Evolutionary conservation across 1,140 invertebrate genomes (phyloP).

Genomic region (Euglossa dilemma): DNA sequence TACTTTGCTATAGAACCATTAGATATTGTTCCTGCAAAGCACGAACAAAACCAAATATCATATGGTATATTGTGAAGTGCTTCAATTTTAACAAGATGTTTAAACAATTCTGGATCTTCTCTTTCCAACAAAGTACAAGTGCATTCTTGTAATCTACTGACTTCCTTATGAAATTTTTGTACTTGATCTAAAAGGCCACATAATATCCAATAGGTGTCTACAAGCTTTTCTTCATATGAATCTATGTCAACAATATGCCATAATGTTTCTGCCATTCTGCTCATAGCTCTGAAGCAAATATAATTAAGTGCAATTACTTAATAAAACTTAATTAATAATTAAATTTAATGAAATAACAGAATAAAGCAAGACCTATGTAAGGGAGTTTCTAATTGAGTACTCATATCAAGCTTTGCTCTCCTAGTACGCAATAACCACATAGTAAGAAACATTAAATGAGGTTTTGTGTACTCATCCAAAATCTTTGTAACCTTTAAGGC

Average conservation of each 20-base stretch:
- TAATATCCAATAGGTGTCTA: slow-evolving; percentile 91
- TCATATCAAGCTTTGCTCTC: slow-evolving; percentile 85
- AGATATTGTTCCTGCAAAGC: slow-evolving; percentile 90
- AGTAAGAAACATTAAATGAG: slow-evolving; percentile 86
- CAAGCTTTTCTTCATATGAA: slow-evolving; percentile 74
- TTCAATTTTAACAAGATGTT: slow-evolving; percentile 84
- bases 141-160: slow-evolving; percentile 85
- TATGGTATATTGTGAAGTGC: slow-evolving; percentile 85
- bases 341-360: slow-evolving; percentile 12
- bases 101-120: slow-evolving; percentile 87
- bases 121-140: slow-evolving; percentile 87
- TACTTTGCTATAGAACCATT: slow-evolving; percentile 90
- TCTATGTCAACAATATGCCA: slow-evolving; percentile 87
- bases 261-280: slow-evolving; percentile 87
- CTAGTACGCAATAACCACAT: slow-evolving; percentile 90
- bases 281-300: slow-evolving; percentile 82
- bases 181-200: slow-evolving; percentile 88
- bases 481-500: slow-evolving; percentile 87
- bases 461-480: slow-evolving; percentile 83
- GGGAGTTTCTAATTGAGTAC: slow-evolving; percentile 79
- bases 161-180: slow-evolving; percentile 85
- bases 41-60: slow-evolving; percentile 89
- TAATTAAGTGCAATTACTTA: slow-evolving; percentile 6
- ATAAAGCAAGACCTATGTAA: slow-evolving; percentile 72
- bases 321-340: not conserved